Evolutionary conservation across 2,888 invertebrate genomes (phyloP), one percentile per base, ranked within the genome.

Genomic region (Acleris emargana): DNA sequence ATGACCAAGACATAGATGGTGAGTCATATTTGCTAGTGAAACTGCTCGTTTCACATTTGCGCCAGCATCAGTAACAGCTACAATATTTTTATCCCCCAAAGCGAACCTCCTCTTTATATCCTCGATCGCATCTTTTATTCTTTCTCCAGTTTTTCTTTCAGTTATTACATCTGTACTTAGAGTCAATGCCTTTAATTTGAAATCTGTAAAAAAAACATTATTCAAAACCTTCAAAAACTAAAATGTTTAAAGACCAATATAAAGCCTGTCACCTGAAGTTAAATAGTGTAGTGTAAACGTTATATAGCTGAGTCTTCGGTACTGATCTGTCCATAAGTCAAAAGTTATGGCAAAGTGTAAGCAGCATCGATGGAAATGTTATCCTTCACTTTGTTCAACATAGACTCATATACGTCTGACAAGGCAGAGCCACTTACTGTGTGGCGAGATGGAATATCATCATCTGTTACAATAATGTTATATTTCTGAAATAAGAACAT

Each of bases 251-350:
- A 32, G 5, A 32, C 5, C 7, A 32, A 32, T 7, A 32, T 32
- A 6, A 32, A 32, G 7, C 32, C 32, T 32, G n/a, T n/a, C 13
- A 43, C 43, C 43, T 3, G 43, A 13, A 3, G 43, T 43, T 45
- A 52, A 25, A 25, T 52, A 52, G 28, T 52, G 52, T 11, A 52
- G 52, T 5, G 52, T 5, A 59, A 47, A 52, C 77, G 38, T 69
- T 62, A 62, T 50, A 2, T 32, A 50, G 45, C 53, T 28, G n/a
- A 54, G 18, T 5, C 38, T n/a, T n/a, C 17, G 5, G 16, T 32
- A 38, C 28, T n/a, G 52, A n/a, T 52, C 43, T 5, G 43, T 43
- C 43, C 43, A 43, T 43, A 43, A 13, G 13, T 43, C 43, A 16
- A 43, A 43, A 11, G 43, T 43, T 43, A 43, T 6, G 3, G 43